phyloP scores from a whole-genome alignment of 2,888 invertebrate species.

The Tridacna gigas region DNA sequence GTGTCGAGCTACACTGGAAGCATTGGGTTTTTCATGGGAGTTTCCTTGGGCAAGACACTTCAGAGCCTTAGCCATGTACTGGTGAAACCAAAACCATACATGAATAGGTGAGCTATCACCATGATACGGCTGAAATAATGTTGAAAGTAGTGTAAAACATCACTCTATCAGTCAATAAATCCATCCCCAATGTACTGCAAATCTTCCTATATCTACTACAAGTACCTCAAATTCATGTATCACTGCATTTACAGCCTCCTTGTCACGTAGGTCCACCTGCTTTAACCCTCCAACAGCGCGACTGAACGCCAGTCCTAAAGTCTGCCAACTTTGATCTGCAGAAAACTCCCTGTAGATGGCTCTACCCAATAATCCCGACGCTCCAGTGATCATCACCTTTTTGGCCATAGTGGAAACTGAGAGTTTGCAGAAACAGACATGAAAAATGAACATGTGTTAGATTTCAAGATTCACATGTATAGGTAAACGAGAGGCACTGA shows the following conservation, averaged over 20 bases:
- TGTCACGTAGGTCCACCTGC: slow-evolving; percentile 84
- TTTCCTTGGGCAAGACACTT: no score
- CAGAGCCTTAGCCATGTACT: no score
- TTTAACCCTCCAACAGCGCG: slow-evolving; percentile 81
- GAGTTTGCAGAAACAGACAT: background rate
- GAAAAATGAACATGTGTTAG: background rate
- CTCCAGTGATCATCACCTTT: slow-evolving; percentile 85
- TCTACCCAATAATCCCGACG: slow-evolving; percentile 86
- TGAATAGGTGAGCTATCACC: no score
- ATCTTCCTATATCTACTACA: background rate
- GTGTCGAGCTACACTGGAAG: no score
- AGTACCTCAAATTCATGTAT: slow-evolving; percentile 83
- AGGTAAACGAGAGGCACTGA: background rate
- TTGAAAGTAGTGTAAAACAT: no score
- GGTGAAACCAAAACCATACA: no score
- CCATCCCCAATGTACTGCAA: no score
- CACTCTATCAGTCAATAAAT: no score
- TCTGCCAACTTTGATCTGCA: slow-evolving; percentile 79
- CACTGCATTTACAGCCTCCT: slow-evolving; percentile 77
- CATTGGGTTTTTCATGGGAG: no score
- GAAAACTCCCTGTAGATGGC: slow-evolving; percentile 82
- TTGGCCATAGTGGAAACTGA: no score
- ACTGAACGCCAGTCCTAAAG: slow-evolving; percentile 79
- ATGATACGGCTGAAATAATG: no score
- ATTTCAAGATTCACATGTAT: background rate